Base-by-base conservation (phyloP, 2,113 vertebrate genomes). In the Probosciger aterrimus region DNA sequence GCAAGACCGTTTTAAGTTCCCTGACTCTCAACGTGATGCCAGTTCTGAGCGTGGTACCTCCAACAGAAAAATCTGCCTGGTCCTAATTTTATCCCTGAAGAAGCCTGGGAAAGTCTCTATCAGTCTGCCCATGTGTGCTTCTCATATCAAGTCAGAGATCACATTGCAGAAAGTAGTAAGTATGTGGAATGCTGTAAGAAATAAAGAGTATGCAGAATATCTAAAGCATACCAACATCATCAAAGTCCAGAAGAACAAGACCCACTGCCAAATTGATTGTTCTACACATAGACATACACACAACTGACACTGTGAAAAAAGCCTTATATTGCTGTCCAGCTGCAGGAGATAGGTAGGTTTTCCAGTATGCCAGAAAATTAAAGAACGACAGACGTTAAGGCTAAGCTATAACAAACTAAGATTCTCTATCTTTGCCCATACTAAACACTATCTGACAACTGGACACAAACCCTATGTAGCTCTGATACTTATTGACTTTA, bases 291-390 rank as follows among this genome's bases (percentile, higher is more conserved):
- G 5, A 44, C 5, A 68, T 14, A 91, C 24, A 37, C 7, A 33
- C 3, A 14, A n/a, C 15, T 28, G 33, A 5, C 19, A 24, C 10
- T 33, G 23, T 1, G 4, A 37, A 46, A 75, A 92, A 74, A 25
- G 43, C 6, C 11, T n/a, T 49, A 7, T 37, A 23, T 10, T 3
- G 4, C 25, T 5, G 0, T 47, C 49, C 41, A 52, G 44, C 39
- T 75, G 18, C 20, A 82, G 41, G n/a, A 69, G 28, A 30, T 2
- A 60, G 7, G 22, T 55, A 64, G 39, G 18, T 4, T 84, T 92
- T 73, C 31, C 28, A 69, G 17, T 19, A 44, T 39, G 24, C 6
- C 22, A 49, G 20, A 52, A 75, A 63, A 28, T 18, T 30, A 39
- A 27, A 70, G 57, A 69, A 65, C 9, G 10, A 75, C 4, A 35